Evolutionary conservation across 92 coral and sea anemone species (phyloP), one percentile per base, ranked within the genome.

Genomic region (Epizoanthus ramosus): DNA sequence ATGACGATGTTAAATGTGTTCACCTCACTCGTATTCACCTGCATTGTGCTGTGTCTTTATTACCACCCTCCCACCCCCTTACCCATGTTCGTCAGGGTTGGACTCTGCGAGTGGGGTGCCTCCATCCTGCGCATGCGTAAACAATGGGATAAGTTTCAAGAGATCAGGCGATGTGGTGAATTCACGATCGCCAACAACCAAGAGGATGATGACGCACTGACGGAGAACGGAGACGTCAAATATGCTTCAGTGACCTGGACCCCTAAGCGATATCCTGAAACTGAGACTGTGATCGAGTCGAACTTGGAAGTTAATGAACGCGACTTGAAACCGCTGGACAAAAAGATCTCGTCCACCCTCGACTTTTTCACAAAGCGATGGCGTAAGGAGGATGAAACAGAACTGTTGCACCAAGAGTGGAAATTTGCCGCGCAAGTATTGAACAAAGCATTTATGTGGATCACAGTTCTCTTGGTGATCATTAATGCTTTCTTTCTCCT

Each of bases 1-100:
- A 89, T 93, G 21, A 93, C 98, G 15, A 93, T 93, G 98, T 67
- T 87, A 28, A 93, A 93, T 72, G 91, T 93, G 14, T 93, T 93
- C 52, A 76, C 90, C 25, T 93, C 98, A 4, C 67, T 93, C 66
- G 94, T 93, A 35, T 91, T 90, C 56, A 90, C 98, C 3, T 93
- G 98, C 24, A 80, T 87, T 10, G 98, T 93, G 1, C 75, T 93
- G 14, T 89, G 85, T 23, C 73, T 93, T 33, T 93, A 91, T 45
- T 93, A 93, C 75, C 89, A 80, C 43, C 84, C 88, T 0, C 63
- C 85, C 0, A 23, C 73, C 8, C 90, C 91, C 3, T 85, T 91
- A 15, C 92, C 98, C 3, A 47, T 45, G 16, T 89, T 92, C 93
- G 8, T 93, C 2, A 85, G 84, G 63, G 53, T 47, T 10, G 21